phyloP scores from a whole-genome alignment of 2,113 vertebrate species.

The Perca schrenkii region DNA sequence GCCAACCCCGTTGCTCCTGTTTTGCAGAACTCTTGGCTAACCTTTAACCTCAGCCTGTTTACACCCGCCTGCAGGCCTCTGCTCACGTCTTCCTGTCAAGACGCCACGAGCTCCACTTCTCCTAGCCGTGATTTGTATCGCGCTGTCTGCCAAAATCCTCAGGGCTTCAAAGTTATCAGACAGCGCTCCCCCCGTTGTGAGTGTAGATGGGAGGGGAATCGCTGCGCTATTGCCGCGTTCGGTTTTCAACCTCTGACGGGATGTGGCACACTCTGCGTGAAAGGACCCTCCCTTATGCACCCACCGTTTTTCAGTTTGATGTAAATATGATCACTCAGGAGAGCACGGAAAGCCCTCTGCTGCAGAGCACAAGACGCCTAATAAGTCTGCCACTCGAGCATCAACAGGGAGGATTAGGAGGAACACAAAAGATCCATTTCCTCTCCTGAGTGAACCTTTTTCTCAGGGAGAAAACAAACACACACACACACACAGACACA shows the following conservation, averaged over 20 bases:
- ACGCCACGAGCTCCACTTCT: not conserved
- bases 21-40: not conserved
- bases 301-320: constrained; percentile 22
- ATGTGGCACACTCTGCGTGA: constrained; percentile 26
- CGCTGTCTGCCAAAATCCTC: constrained; percentile 33
- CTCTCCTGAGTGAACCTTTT: constrained; percentile 40
- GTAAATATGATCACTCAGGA: constrained; percentile 41
- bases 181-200: constrained; percentile 17
- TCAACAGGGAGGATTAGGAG: constrained; percentile 60
- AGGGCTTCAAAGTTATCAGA: constrained; percentile 22
- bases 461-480: constrained; percentile 30
- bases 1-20: too few species aligned
- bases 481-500: constrained; percentile 27
- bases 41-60: constrained; percentile 27
- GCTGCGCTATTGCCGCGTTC: constrained; percentile 27
- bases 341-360: constrained; percentile 13
- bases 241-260: constrained; percentile 39
- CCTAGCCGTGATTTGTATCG: constrained; percentile 8
- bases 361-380: constrained; percentile 41
- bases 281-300: constrained; percentile 22
- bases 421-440: constrained; percentile 61
- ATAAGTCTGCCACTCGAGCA: constrained; percentile 59
- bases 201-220: constrained; percentile 40
- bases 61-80: not conserved
- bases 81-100: constrained; percentile 12